Conservation (phyloP, 2,113 vertebrate genomes). For the Brachionichthys hirsutus region DNA sequence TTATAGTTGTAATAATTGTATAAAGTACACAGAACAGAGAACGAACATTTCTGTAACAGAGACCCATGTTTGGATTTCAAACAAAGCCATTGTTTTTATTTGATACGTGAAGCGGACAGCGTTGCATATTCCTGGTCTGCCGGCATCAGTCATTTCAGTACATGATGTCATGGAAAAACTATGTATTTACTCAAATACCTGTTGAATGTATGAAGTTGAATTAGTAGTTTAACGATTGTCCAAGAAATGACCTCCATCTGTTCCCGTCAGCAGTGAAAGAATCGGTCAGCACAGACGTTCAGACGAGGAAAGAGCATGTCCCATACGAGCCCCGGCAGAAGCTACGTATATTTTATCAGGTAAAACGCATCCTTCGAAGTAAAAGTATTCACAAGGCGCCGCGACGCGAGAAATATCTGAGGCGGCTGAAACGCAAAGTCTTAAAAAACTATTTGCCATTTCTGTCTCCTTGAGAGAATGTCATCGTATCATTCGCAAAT, state of each 20-base stretch:
- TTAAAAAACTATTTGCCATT: conserved; percentile 4
- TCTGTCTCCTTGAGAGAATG: conserved; percentile 8
- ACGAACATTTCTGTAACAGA: background rate
- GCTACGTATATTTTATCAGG: conserved; percentile 98
- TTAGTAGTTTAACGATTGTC: conserved; percentile 23
- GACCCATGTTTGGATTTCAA: background rate
- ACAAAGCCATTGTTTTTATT: background rate
- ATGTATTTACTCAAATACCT: conserved; percentile 9
- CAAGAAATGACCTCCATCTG: conserved; percentile 47
- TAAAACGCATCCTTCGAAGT: conserved; percentile 51
- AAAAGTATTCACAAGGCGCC: conserved; percentile 2
- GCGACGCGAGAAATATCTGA: background rate
- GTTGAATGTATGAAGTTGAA: conserved; percentile 6
- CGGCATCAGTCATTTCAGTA: conserved; percentile 4
- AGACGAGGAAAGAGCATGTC: conserved; percentile 90
- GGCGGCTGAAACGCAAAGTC: conserved; percentile 16
- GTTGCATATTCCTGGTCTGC: no score
- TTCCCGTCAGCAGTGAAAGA: conserved; percentile 89
- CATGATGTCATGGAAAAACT: background rate
- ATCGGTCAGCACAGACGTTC: conserved; percentile 87
- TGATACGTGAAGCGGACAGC: no score
- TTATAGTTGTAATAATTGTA: background rate
- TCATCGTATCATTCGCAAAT: no score
- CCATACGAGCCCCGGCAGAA: conserved; percentile 92
- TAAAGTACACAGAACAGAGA: background rate